phyloP scores from a whole-genome alignment of 2,113 vertebrate genomes.

The Cichladusa arquata region DNA sequence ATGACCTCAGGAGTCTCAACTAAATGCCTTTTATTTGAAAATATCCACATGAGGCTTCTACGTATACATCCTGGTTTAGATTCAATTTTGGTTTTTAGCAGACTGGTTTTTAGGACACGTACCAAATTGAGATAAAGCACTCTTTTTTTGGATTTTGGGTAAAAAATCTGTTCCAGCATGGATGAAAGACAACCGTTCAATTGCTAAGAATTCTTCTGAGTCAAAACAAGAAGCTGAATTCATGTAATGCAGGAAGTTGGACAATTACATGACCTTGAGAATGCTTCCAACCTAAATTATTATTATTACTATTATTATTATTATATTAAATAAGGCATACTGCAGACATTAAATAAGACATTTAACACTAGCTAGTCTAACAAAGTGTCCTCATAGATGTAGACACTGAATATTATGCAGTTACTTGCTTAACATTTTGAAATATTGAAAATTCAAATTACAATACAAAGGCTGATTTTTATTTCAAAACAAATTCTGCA shows the following conservation, averaged over 20 bases:
- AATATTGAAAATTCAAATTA: background rate
- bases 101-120: background rate
- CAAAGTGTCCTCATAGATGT: background rate
- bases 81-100: background rate
- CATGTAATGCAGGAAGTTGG: background rate
- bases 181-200: background rate
- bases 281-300: background rate
- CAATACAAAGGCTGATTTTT: background rate
- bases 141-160: background rate
- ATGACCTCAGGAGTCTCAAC: background rate
- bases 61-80: background rate
- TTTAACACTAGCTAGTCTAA: background rate
- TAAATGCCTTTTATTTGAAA: conserved; percentile 47
- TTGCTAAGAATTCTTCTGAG: background rate
- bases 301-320: background rate
- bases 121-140: background rate
- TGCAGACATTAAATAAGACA: background rate
- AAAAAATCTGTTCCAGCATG: background rate
- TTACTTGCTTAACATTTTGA: background rate
- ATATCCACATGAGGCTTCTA: conserved; percentile 23
- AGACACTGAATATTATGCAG: background rate
- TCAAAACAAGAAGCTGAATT: background rate
- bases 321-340: background rate
- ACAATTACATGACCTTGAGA: background rate
- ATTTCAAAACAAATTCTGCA: background rate